Percentiles rank a stretch among this genome's conserved stretches.
phyloP scores from a whole-genome alignment of 2,797 vertebrate genomes.

The Spinus olivaceus region DNA sequence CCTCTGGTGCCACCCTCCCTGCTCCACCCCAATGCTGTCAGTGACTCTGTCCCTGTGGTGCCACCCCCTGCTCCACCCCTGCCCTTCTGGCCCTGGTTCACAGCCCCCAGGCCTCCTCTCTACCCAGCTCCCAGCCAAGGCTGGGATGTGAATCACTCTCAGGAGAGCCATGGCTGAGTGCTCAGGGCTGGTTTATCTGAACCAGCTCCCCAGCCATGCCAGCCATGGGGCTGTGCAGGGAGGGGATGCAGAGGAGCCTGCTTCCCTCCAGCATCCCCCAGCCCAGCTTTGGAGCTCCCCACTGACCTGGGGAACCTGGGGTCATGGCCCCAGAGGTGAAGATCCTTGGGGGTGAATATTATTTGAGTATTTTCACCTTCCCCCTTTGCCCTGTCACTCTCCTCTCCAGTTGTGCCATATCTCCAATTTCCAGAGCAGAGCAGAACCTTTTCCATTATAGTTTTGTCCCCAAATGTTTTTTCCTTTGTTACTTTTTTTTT shows the following conservation, averaged over 20 bases:
- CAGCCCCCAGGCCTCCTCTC: not conserved
- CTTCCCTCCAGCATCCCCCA: not conserved
- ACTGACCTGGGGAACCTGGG: not conserved
- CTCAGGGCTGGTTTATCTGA: not conserved
- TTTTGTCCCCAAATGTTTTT: not conserved
- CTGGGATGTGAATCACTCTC: not conserved
- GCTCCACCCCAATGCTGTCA: not conserved
- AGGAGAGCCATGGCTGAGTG: not conserved
- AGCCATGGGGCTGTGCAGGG: too few species aligned
- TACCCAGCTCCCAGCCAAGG: not conserved
- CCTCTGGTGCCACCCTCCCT: too few species aligned
- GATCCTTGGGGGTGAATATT: not conserved
- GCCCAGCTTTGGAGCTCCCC: not conserved
- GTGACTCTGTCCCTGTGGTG: not conserved
- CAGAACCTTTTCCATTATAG: not conserved
- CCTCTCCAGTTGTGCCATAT: not conserved
- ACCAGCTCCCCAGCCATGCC: not conserved
- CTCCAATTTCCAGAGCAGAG: not conserved
- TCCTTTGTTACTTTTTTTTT: not conserved
- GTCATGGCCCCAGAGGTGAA: not conserved
- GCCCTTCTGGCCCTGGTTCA: not conserved
- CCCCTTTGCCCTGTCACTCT: not conserved
- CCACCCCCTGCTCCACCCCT: not conserved
- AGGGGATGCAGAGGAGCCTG: too few species aligned
- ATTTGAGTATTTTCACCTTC: not conserved